Conservation (phyloP, 2,888 invertebrate species). For the Balanococcus diminutus region DNA sequence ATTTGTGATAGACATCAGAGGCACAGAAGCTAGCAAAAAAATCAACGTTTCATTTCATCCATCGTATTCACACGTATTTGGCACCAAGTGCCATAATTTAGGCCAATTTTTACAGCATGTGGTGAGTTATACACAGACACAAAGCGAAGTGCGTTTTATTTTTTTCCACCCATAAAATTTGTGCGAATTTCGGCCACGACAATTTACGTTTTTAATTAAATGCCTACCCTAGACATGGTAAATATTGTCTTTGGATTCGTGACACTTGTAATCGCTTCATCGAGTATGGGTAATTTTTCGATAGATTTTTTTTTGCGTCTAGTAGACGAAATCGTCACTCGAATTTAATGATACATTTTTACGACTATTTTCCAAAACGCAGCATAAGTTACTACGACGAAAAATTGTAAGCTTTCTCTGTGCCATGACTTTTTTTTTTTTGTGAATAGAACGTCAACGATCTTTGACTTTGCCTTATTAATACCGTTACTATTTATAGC, state of each 20-base stretch:
- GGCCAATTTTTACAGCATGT: neutral
- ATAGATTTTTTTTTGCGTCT: neutral
- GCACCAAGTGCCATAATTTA: neutral
- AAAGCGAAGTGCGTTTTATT: neutral
- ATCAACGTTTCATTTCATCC: neutral
- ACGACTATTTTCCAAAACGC: neutral
- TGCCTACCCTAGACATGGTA: neutral
- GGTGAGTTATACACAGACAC: neutral
- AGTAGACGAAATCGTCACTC: neutral
- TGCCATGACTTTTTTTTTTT: too few species aligned
- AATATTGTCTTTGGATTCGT: neutral
- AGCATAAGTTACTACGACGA: neutral
- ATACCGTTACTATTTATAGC: too few species aligned
- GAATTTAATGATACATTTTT: neutral
- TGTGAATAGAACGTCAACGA: too few species aligned
- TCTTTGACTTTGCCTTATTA: too few species aligned
- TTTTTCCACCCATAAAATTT: neutral
- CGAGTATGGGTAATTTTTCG: neutral
- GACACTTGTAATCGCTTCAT: neutral
- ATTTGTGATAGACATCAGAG: neutral
- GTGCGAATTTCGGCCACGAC: neutral
- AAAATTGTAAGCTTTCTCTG: neutral
- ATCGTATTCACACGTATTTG: neutral
- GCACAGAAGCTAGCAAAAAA: neutral
- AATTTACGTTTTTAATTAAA: slow-evolving; percentile 13